Evolutionary conservation across 2,113 vertebrate genomes (phyloP).

Genomic region (Rousettus leschenaultii): DNA sequence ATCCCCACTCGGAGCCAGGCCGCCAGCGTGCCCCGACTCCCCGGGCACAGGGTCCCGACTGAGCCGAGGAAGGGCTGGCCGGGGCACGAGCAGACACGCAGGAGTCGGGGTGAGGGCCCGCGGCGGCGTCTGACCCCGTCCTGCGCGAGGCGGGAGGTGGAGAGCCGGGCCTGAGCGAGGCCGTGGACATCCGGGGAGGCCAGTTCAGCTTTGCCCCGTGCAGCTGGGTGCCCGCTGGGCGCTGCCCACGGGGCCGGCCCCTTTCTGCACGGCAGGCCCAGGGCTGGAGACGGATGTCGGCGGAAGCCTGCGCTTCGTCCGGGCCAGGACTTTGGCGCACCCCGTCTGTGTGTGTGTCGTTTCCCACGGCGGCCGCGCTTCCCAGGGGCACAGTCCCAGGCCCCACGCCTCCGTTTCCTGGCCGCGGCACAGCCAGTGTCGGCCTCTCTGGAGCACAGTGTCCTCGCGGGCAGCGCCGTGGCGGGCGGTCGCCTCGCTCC

Average conservation of each 20-base stretch:
- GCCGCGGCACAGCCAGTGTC: fast-evolving
- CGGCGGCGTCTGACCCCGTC: fast-evolving
- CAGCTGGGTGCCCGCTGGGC: neutral
- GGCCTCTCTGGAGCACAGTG: neutral
- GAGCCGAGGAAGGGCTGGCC: neutral
- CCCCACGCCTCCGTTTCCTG: neutral
- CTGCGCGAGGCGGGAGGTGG: fast-evolving
- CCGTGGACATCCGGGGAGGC: neutral
- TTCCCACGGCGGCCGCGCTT: neutral
- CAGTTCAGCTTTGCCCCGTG: fast-evolving
- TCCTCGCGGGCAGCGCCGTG: fast-evolving
- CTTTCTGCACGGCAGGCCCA: fast-evolving
- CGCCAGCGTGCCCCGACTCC: too few relatives aligned
- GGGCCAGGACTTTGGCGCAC: neutral
- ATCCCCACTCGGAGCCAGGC: too few relatives aligned
- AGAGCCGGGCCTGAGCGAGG: neutral
- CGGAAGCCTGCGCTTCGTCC: too few relatives aligned
- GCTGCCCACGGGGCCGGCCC: fast-evolving
- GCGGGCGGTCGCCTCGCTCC: fast-evolving
- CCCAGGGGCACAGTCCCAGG: neutral
- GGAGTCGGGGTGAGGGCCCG: neutral
- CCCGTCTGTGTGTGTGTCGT: fast-evolving
- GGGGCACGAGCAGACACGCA: too few relatives aligned
- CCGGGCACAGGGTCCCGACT: too few relatives aligned
- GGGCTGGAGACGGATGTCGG: too few relatives aligned